Conservation (phyloP, 2,888 invertebrate genomes). For the Agrilus biguttatus region DNA sequence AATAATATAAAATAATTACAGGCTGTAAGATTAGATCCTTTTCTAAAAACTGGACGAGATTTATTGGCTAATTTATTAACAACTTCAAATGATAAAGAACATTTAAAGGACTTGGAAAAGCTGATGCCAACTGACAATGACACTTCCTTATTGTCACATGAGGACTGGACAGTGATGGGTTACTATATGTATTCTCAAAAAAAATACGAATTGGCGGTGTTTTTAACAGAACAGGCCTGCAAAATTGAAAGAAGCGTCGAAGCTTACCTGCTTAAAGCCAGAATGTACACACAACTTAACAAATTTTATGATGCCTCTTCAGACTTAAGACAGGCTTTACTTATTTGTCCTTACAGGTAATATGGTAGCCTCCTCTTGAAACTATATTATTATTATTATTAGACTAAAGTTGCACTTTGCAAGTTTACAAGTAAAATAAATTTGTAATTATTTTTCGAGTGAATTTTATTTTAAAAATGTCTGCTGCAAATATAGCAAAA, state of each 20-base stretch:
- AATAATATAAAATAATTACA: slow-evolving; percentile 1
- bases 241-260: slow-evolving; percentile 51
- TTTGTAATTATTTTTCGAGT: no score
- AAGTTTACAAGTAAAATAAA: no score
- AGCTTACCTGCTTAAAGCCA: slow-evolving; percentile 59
- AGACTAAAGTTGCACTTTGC: no score
- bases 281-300: slow-evolving; percentile 47
- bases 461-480: no score
- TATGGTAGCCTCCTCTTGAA: not conserved
- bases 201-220: slow-evolving; percentile 52
- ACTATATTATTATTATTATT: no score
- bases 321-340: slow-evolving; percentile 52
- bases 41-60: slow-evolving; percentile 20
- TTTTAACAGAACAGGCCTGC: slow-evolving; percentile 60
- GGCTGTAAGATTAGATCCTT: slow-evolving; percentile 22
- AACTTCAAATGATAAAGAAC: slow-evolving; percentile 17
- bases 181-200: slow-evolving; percentile 50
- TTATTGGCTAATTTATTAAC: slow-evolving; percentile 16
- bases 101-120: slow-evolving; percentile 20
- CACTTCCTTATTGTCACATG: slow-evolving; percentile 29
- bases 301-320: slow-evolving; percentile 49
- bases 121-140: slow-evolving; percentile 22
- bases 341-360: slow-evolving; percentile 37
- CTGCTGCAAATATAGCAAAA: no score
- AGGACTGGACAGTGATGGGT: slow-evolving; percentile 65